Base-by-base conservation (phyloP, 1,140 invertebrate genomes). In the Pogonus chalceus region DNA sequence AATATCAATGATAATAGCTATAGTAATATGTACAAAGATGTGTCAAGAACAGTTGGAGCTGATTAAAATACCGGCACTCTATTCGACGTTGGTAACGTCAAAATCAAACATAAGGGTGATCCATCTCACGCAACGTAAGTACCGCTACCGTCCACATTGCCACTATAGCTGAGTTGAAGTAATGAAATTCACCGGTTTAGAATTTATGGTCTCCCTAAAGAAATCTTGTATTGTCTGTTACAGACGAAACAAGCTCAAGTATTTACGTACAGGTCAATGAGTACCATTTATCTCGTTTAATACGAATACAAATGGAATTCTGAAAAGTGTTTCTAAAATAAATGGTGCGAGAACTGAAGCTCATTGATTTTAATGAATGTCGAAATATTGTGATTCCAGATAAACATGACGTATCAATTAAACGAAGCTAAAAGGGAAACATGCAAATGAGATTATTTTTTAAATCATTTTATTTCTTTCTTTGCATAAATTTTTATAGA, bases 261-360 rank as follows among this genome's bases (percentile, higher is more conserved):
- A 18, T 43, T 43, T 43, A 43, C 18, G 37, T 43, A 43, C 9
- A 43, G 37, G 37, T 43, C 37, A 43, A 43, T 43, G 37, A 43
- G 18, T 43, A 18, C 37, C 37, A 43, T 43, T 43, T 43, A 43
- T 43, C 18, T 43, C 18, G 18, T 18, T 43, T 43, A 43, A 43
- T 43, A 43, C 9, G 37, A 43, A 43, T 43, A 43, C 37, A 43
- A 43, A 43, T 43, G 37, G 18, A 43, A 43, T 18, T 43, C 37
- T 31, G 26, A 31, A 31, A 31, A 31, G 26, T 31, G 26, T 31
- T 31, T 31, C 26, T 4, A 14, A 31, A 31, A 31, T 31, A 31
- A 31, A 31, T 31, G 26, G 26, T 14, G 26, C 26, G 14, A 4
- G 26, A 31, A 31, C 26, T 31, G 26, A 31, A 31, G 14, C 14